Base-by-base conservation (phyloP, 1,140 invertebrate genomes). In the Triops longicaudatus region DNA sequence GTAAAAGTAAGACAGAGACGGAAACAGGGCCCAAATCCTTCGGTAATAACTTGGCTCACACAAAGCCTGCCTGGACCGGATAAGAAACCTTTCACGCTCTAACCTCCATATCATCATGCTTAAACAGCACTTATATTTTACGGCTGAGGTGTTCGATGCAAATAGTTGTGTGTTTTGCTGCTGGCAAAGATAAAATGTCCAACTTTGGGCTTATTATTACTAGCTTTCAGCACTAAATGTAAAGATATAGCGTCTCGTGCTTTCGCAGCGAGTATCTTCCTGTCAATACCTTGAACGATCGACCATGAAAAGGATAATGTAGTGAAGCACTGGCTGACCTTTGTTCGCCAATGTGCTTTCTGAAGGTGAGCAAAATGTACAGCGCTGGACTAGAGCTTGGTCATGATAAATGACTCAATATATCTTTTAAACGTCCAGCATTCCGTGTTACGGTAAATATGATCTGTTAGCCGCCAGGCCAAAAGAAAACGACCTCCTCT, bases 401-500 rank as follows among this genome's bases (percentile, higher is more conserved):
- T 2, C 22, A 6, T 63, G 50, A 63, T 63, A 63, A 63, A 63
- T 22, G 50, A 63, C 50, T 63, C 50, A n/a, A 63, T 63, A 63
- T 37, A 37, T 37, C 31, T 63, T 22, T 17, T 63, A 63, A 63
- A 63, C 22, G 50, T 63, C 50, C 50, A 63, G 50, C 10, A 22
- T 63, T 37, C 7, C 50, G 50, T 22, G 50, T 63, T 14, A 63
- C 22, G 50, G 17, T 63, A 63, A 63, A 63, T 63, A 63, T 63
- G 50, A 63, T 63, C n/a, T 63, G 50, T 63, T 63, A 63, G 50
- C 50, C 14, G 50, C 50, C 50, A 63, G 50, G 17, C 50, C n/a
- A 63, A 22, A 63, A 37, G 50, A 63, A 9, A 63, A n/a, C 50
- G 0, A 63, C 50, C 14, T 37, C 31, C 31, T 7, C 50, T 1